Base-by-base conservation (phyloP, 2,797 vertebrate species). In the Hylomyscus alleni region DNA sequence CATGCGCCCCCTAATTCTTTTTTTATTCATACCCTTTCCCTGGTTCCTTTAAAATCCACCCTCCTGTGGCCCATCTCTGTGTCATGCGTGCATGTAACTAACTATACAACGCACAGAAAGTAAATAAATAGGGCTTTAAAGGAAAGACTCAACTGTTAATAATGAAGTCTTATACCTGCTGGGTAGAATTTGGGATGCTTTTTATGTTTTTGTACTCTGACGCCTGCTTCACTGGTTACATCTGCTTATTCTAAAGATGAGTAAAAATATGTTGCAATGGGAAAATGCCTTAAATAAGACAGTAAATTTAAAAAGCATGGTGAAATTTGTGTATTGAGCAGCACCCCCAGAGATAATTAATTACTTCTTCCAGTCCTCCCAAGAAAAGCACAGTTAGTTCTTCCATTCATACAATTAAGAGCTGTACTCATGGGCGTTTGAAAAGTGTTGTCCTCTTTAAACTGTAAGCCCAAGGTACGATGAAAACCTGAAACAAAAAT, bases 271-370 rank as follows among this genome's bases (percentile, higher is more conserved):
- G 87, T 92, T 89, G 50, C 15, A 95, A 90, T 62, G 80, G 72
- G 52, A 85, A 83, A 93, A 47, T 92, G 17, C 65, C 91, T 86
- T 94, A 81, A 56, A 77, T 90, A 85, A 89, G 17, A 80, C 19
- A 50, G 31, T 54, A 90, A 52, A 20, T 82, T 54, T 34, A 56
- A 67, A 83, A 85, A 92, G 81, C 10, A 19, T 44, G 47, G 65
- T 86, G 37, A 89, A 96, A 93, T 91, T 82, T 95, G 31, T 69
- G 50, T 91, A 22, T 69, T 80, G 62, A 93, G 26, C 76, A 89
- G 60, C 29, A 84, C 80, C 58, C 76, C 82, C 56, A n/a, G 72
- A 81, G 31, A 62, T 81, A 52, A 56, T 73, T 85, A 73, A 90
- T 40, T 75, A 44, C 29, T 13, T 58, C 52, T 88, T 87, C 60